These are phyloP conservation scores for Eupithecia subfuscata DNA, from an alignment of 2,888 invertebrate species.

Conservation along the genomic window DNA sequence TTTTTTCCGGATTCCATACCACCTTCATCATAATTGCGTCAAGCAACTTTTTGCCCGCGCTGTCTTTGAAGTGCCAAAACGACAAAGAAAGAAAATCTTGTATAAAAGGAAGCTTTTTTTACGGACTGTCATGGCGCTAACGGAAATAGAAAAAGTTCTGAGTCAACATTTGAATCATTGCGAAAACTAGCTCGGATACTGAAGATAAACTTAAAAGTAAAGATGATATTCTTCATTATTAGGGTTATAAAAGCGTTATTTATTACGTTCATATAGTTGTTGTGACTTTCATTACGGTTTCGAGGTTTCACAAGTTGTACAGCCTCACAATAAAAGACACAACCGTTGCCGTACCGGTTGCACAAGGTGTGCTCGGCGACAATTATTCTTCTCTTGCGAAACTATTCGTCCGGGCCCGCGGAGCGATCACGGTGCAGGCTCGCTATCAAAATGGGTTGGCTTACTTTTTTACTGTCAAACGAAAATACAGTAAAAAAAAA, in stretches of 20 bases:
- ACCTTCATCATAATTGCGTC: not conserved
- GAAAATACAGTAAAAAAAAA: not conserved
- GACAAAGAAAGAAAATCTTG: not conserved
- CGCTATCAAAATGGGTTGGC: not conserved
- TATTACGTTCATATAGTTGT: conserved; percentile 43
- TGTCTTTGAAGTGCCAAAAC: not conserved
- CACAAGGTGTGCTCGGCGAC: conserved; percentile 60
- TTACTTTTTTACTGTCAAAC: not conserved
- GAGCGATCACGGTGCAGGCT: not conserved
- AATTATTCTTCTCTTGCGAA: conserved; percentile 64
- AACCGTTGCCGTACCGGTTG: conserved; percentile 58
- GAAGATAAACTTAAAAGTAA: conserved; percentile 25
- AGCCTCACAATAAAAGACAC: conserved; percentile 53
- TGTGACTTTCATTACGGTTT: conserved; percentile 48
- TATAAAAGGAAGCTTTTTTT: not conserved
- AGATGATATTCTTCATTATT: conserved; percentile 33
- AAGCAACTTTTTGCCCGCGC: too few relatives aligned
- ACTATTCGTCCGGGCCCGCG: conserved; percentile 48
- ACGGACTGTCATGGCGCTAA: conserved; percentile 4
- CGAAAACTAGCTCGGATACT: conserved; percentile 9
- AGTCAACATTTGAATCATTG: conserved; percentile 14
- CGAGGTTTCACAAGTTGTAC: conserved; percentile 52
- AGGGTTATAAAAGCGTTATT: conserved; percentile 40
- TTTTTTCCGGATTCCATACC: conserved; percentile 11
- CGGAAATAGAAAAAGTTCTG: conserved; percentile 2